Evolutionary conservation across 2,113 vertebrate genomes (phyloP), one percentile per base, ranked within the genome.

Genomic region (Datnioides undecimradiatus): DNA sequence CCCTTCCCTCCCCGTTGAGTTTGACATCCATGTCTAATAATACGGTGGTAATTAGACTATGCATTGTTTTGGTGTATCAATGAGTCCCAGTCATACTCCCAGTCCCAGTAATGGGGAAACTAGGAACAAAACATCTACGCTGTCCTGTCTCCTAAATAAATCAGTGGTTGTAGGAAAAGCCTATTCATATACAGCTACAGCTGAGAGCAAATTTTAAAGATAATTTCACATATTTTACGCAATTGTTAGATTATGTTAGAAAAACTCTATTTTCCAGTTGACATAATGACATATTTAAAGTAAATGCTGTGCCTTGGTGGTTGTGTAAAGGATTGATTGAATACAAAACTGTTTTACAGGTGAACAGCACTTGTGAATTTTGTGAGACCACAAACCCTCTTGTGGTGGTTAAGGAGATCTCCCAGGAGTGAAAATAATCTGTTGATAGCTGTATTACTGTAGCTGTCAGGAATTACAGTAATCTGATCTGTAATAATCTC

Each of bases 21-120:
- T 59, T 76, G 76, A 87, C 76, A 76, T 85, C 81, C 79, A 68
- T 79, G 88, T 79, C 27, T 82, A 88, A 87, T 87, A 85, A 82
- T 57, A 79, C 27, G 3, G 34, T 49, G 71, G 67, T 87, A 87
- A 90, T 88, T 85, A 88, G 79, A 80, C 75, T 19, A 58, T 62
- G 82, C 52, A 73, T 86, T 80, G 88, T 88, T 87, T 69, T 55
- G 77, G 63, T 51, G 64, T 58, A 64, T 88, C 79, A 81, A 17
- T 27, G 76, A 86, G 66, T 67, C 64, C 51, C 83, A 76, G 70
- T 31, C 41, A 80, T 57, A 57, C 67, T 74, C 67, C 57, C 68
- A 67, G 70, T 77, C 83, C 55, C 63, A 71, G 27, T 57, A 46
- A 87, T 80, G 78, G 52, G 45, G 41, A 55, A 59, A 41, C 21